These are phyloP conservation scores for Crotophaga sulcirostris DNA, from an alignment of 2,113 vertebrate genomes.

Conservation along the genomic window DNA sequence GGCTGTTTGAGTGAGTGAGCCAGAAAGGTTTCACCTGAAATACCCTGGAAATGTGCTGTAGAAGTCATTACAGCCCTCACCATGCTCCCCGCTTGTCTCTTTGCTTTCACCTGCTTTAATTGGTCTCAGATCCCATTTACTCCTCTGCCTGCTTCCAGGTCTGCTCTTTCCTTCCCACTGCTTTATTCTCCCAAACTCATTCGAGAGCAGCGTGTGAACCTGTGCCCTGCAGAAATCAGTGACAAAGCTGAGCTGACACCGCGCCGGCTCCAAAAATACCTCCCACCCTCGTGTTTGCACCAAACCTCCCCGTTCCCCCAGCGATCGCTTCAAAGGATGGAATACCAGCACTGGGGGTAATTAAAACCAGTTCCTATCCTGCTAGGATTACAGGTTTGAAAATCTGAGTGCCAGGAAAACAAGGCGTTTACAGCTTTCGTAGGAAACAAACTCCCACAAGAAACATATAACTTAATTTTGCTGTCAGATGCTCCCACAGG, in stretches of 20 bases:
- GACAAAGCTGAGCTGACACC: not conserved
- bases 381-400: conserved; percentile 4
- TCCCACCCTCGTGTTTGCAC: fast-evolving
- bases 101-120: not conserved
- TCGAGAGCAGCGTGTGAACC: not conserved
- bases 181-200: not conserved
- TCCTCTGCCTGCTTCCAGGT: not conserved
- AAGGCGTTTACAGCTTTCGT: not conserved
- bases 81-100: not conserved
- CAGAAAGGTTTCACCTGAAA: not conserved
- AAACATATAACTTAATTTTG: conserved; percentile 58
- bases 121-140: not conserved
- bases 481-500: conserved; percentile 56
- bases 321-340: not conserved
- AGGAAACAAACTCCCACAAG: conserved; percentile 40
- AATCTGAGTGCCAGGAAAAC: not conserved
- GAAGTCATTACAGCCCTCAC: not conserved
- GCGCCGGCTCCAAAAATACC: not conserved
- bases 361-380: conserved; percentile 4
- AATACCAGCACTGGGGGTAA: not conserved
- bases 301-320: not conserved
- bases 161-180: not conserved
- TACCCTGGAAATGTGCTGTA: not conserved
- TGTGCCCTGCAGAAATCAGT: not conserved
- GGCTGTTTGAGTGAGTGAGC: not conserved